Evolutionary conservation across 2,888 invertebrate species (phyloP).

Genomic region (Nephrotoma guestfalica): DNA sequence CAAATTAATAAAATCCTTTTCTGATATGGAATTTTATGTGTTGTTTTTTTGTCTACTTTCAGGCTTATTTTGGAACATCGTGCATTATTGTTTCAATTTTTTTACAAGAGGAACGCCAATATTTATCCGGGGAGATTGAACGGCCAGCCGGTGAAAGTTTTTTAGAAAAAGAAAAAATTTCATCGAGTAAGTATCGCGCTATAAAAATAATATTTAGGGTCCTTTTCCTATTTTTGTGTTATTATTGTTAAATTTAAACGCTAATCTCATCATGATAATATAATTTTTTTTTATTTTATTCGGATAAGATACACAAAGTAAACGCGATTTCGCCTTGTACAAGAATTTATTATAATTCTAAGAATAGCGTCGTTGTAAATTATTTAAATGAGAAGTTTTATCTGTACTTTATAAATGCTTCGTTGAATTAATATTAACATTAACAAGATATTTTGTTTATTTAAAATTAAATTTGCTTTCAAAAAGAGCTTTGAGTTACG

Average conservation of each 20-base stretch:
- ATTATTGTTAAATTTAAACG: background rate
- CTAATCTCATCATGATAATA: background rate
- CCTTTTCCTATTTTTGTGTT: background rate
- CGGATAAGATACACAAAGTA: too few relatives aligned
- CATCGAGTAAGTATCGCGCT: conserved; percentile 20
- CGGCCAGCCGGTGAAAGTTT: conserved; percentile 42
- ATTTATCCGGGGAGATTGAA: conserved; percentile 41
- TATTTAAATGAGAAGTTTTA: too few relatives aligned
- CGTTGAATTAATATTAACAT: too few relatives aligned
- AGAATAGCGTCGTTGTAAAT: too few relatives aligned
- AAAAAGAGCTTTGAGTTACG: too few relatives aligned
- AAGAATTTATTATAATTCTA: too few relatives aligned
- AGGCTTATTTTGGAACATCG: conserved; percentile 54
- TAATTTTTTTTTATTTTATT: background rate
- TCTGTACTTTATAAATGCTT: too few relatives aligned
- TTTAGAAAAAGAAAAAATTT: conserved; percentile 37
- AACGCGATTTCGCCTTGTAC: too few relatives aligned
- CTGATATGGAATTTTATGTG: background rate
- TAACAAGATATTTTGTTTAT: too few relatives aligned
- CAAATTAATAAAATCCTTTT: background rate
- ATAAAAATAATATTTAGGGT: too few relatives aligned
- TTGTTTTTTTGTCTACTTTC: conserved; percentile 20
- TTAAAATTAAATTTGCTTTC: too few relatives aligned
- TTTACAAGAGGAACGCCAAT: conserved; percentile 50
- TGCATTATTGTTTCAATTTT: conserved; percentile 47